A percentile compares a stretch with the other conserved stretches of the same genome.
Conservation (phyloP, 1,140 invertebrate genomes). For the Anthonomus grandis region DNA sequence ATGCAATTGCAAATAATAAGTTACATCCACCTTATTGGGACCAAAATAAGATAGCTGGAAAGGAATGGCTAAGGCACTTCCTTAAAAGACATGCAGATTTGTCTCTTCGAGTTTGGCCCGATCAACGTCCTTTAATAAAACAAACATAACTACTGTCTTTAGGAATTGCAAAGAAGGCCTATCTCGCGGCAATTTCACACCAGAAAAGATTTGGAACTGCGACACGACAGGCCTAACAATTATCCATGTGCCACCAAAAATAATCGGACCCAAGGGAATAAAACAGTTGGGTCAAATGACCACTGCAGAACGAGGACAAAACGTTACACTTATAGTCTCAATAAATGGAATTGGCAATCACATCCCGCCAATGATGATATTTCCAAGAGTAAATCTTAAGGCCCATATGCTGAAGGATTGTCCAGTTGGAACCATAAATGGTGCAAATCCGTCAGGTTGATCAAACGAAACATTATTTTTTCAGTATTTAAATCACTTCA, state of each 20-base stretch:
- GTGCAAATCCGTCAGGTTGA: slow-evolving; percentile 4
- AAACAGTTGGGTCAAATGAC: slow-evolving; percentile 50
- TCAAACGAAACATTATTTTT: slow-evolving; percentile 3
- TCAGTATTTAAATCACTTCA: slow-evolving; percentile 7
- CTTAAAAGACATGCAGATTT: too few relatives aligned
- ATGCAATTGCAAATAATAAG: too few relatives aligned
- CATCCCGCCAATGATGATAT: slow-evolving; percentile 39
- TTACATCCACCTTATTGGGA: too few relatives aligned
- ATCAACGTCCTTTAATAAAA: slow-evolving; percentile 2
- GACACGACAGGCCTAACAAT: slow-evolving; percentile 6
- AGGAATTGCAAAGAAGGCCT: slow-evolving; percentile 14
- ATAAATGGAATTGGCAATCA: slow-evolving; percentile 35
- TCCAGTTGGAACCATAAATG: neutral
- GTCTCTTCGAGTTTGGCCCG: slow-evolving; percentile 7
- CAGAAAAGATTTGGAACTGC: slow-evolving; percentile 16
- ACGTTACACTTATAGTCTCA: slow-evolving; percentile 23
- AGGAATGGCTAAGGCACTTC: too few relatives aligned
- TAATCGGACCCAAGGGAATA: neutral
- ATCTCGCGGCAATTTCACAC: neutral
- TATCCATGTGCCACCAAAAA: neutral
- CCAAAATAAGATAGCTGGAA: too few relatives aligned
- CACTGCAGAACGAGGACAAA: slow-evolving; percentile 48
- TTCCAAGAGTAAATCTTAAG: slow-evolving; percentile 30
- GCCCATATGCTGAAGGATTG: slow-evolving; percentile 18
- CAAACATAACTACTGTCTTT: slow-evolving; percentile 23